These are phyloP conservation scores for Teleopsis dalmanni DNA, from an alignment of 1,140 invertebrate genomes.

Conservation along the genomic window DNA sequence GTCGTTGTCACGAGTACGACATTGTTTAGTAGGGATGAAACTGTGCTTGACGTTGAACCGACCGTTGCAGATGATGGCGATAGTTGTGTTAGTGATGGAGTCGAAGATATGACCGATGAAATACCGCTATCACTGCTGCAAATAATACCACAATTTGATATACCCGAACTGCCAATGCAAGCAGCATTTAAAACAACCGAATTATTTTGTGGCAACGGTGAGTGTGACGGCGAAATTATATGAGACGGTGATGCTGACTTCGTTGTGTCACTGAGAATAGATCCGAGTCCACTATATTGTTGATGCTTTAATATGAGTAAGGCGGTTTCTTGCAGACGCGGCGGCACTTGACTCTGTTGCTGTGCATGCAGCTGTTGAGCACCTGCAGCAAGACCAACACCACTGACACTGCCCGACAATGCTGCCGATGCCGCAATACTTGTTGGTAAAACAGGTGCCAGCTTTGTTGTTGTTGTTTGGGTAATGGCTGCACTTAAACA, in stretches of 20 bases:
- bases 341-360: not conserved
- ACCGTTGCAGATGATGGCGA: slow-evolving; percentile 25
- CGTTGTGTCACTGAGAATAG: slow-evolving; percentile 5
- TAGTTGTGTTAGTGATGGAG: slow-evolving; percentile 20
- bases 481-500: not conserved
- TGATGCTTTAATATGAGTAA: slow-evolving; percentile 2
- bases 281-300: slow-evolving; percentile 3
- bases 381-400: slow-evolving; percentile 7
- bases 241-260: slow-evolving; percentile 10
- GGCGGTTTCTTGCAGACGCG: slow-evolving; percentile 1
- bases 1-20: not conserved
- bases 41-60: slow-evolving; percentile 10
- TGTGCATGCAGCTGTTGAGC: slow-evolving; percentile 11
- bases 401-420: slow-evolving; percentile 16
- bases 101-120: slow-evolving; percentile 18
- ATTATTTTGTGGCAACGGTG: slow-evolving; percentile 6
- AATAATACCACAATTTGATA: slow-evolving; percentile 12
- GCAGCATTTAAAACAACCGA: not conserved
- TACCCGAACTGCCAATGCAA: slow-evolving; percentile 3
- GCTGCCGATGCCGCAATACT: slow-evolving; percentile 26
- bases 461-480: slow-evolving; percentile 16
- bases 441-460: slow-evolving; percentile 36
- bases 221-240: slow-evolving; percentile 5
- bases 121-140: slow-evolving; percentile 39
- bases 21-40: not conserved